A percentile compares a stretch with the other conserved stretches of the same genome.
phyloP scores from a whole-genome alignment of 2,888 invertebrate genomes.

The Hofmannophila pseudospretella region DNA sequence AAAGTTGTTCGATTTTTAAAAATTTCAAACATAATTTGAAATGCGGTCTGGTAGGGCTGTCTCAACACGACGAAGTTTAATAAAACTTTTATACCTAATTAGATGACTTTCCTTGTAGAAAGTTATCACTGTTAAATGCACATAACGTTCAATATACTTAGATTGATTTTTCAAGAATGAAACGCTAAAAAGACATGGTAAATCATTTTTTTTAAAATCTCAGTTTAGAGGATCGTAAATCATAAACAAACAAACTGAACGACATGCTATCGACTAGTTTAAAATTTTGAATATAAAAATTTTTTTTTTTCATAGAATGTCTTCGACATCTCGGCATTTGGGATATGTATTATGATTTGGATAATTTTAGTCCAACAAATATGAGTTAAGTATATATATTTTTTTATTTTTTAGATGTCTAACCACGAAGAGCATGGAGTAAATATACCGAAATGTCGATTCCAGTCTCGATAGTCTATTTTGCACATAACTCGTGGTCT shows the following conservation, averaged over 20 bases:
- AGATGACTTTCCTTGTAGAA: too few relatives aligned
- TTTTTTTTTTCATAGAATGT: conserved; percentile 49
- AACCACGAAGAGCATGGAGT: conserved; percentile 14
- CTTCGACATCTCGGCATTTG: conserved; percentile 61
- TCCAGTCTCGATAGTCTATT: conserved; percentile 42
- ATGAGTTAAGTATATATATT: conserved; percentile 11
- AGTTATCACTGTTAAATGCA: conserved; percentile 62
- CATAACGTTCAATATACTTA: conserved; percentile 60
- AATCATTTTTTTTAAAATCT: too few relatives aligned
- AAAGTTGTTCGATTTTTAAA: conserved; percentile 56
- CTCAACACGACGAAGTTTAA: conserved; percentile 49
- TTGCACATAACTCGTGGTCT: conserved; percentile 64
- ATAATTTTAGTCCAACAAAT: conserved; percentile 19
- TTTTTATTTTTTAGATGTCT: conserved; percentile 23
- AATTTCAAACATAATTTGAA: conserved; percentile 44
- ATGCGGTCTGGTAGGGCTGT: conserved; percentile 69
- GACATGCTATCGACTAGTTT: conserved; percentile 71
- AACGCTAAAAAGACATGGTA: conserved; percentile 66
- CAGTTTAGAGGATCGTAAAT: too few relatives aligned
- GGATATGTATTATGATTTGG: conserved; percentile 67
- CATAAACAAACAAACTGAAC: conserved; percentile 59
- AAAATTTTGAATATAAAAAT: conserved; percentile 75
- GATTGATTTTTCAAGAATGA: conserved; percentile 46
- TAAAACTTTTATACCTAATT: conserved; percentile 27
- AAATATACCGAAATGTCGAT: conserved; percentile 61